Conservation (phyloP, 1,140 invertebrate species). For the Lerema accius region DNA sequence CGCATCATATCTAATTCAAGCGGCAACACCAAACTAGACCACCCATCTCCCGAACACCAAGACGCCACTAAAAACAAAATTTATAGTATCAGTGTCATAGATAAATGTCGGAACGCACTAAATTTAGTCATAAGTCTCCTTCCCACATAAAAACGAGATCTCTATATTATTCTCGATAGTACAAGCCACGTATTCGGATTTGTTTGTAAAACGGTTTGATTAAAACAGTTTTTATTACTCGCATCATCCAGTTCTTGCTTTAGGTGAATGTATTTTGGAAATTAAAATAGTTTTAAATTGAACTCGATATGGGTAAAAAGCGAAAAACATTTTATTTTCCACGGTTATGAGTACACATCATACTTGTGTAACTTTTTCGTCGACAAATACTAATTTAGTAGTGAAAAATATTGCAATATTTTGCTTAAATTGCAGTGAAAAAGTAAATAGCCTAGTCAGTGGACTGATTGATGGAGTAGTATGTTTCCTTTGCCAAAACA, state of each 20-base stretch:
- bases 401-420: no score
- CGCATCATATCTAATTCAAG: no score
- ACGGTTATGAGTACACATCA: no score
- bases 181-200: background rate
- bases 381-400: no score
- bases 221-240: background rate
- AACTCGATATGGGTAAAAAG: no score
- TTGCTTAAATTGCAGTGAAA: no score
- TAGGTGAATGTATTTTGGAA: background rate
- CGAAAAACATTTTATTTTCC: no score
- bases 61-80: slow-evolving; percentile 12
- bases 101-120: slow-evolving; percentile 25
- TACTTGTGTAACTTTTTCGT: no score
- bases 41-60: slow-evolving; percentile 5
- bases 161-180: slow-evolving; percentile 14
- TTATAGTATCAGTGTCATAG: slow-evolving; percentile 21
- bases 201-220: slow-evolving; percentile 6
- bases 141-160: slow-evolving; percentile 26
- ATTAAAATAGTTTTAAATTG: background rate
- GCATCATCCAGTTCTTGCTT: background rate
- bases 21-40: slow-evolving; percentile 7
- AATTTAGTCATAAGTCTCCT: slow-evolving; percentile 30
- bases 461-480: no score
- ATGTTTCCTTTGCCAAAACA: no score
- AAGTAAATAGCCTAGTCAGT: no score